Evolutionary conservation across 2,888 invertebrate species (phyloP), one percentile per base, ranked within the genome.

Genomic region (Lasius platythorax): DNA sequence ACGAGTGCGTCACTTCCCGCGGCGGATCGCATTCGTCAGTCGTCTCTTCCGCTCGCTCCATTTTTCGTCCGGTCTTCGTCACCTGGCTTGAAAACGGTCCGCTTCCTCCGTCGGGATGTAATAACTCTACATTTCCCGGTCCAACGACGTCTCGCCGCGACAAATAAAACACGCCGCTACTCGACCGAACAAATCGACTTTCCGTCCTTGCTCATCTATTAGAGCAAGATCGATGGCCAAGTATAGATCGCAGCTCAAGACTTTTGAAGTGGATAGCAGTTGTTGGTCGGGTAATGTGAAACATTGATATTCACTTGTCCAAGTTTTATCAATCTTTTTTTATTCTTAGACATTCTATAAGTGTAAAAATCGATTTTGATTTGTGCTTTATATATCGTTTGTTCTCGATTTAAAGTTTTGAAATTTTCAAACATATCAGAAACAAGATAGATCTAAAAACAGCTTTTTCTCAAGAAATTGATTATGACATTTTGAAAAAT

Each of bases 91-190:
- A 78, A 88, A 86, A 67, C 79, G 58, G 15, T 33, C 50, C 58
- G 84, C 70, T 85, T 89, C 81, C 82, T 75, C 82, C 86, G 78
- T 81, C 63, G 81, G 83, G 84, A 89, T 87, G 87, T 91, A 89
- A 91, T 92, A 91, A 91, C 89, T 92, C 91, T 90, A 88, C 87
- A 90, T 91, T 91, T 89, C 87, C 87, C 84, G 84, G 85, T 85
- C 79, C 85, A 83, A 76, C 87, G 73, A 85, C 82, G 86, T 75
- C 86, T 81, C 85, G 76, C 86, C 86, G 86, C 87, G 83, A 88
- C 89, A 89, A 91, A 92, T 92, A 90, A 91, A 89, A 88, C 86
- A 72, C 68, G 75, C n/a, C 82, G 74, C 58, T 63, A 64, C 76
- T 75, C 81, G 79, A 75, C 83, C 79, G 56, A 83, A 83, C 83